Base-by-base conservation (phyloP, 2,797 vertebrate genomes). In the Chelon labrosus region DNA sequence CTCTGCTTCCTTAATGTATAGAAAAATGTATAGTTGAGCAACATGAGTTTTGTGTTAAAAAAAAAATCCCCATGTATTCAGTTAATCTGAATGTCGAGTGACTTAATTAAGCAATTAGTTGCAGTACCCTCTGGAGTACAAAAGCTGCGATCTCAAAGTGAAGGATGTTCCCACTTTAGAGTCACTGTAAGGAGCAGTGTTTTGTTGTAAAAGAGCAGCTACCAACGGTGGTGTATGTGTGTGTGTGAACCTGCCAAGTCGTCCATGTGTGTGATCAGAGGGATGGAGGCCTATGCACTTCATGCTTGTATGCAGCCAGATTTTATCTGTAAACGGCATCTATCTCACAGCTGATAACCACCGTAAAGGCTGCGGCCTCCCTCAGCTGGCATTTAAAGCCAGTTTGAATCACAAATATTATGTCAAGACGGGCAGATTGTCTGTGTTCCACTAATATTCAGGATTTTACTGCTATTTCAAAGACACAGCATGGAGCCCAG, bases 241-340 rank as follows among this genome's bases (percentile, higher is more conserved):
- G 42, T 20, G n/a, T 72, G 37, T 86, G 73, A 88, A 82, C 77
- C 75, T 77, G 87, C 62, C 63, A 84, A 82, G 67, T 86, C 88
- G 70, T 79, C 81, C 75, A 78, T 86, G 61, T 82, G 85, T 84
- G 79, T 77, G 82, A 85, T 85, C 73, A 84, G 79, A 85, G 64
- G 66, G 74, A 82, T 84, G 78, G 58, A 78, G 62, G 70, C 66
- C 77, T 58, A 38, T 70, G 42, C 47, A 13, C 71, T 84, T 79
- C 35, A 35, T 77, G 58, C 71, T 68, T 68, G 63, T 65, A 54
- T 79, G 49, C 59, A 63, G 62, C 37, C 74, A n/a, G 77, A 64
- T 70, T 78, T 77, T 87, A 77, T 86, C 73, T 52, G 75, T 73
- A 35, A 55, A 62, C 35, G 65, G 65, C 68, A 71, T 81, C 35